Conservation (phyloP, 2,797 vertebrate genomes). For the Falco naumanni region DNA sequence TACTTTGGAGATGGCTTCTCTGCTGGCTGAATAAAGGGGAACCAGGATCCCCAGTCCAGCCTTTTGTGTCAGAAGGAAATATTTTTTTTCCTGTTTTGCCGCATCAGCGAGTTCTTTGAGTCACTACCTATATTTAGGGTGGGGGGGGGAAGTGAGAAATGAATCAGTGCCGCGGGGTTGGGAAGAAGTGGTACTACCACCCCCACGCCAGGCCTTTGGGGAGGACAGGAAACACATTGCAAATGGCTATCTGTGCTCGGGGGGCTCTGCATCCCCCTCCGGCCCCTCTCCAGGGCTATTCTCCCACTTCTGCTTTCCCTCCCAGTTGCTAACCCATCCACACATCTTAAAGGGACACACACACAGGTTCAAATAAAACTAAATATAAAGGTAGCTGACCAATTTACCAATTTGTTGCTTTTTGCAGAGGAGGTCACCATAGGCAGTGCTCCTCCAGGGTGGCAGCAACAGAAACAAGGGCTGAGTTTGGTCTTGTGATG, state of each 20-base stretch:
- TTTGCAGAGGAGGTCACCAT: neutral
- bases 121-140: conserved; percentile 71
- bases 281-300: conserved; percentile 8
- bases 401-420: neutral
- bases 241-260: conserved; percentile 26
- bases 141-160: conserved; percentile 79
- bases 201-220: neutral
- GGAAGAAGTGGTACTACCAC: conserved; percentile 50
- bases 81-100: conserved; percentile 41
- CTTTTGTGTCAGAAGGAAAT: conserved; percentile 50
- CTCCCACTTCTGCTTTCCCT: conserved; percentile 78
- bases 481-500: neutral
- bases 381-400: neutral
- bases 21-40: conserved; percentile 67
- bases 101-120: conserved; percentile 73
- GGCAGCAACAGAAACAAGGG: neutral
- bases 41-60: conserved; percentile 43
- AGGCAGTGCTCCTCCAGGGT: neutral
- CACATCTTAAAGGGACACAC: conserved; percentile 20
- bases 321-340: neutral
- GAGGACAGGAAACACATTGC: conserved; percentile 80
- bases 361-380: neutral
- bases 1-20: neutral
- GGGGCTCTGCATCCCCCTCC: conserved; percentile 38
- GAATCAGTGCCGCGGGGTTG: conserved; percentile 53